Percentiles rank a stretch among this genome's conserved stretches.
Evolutionary conservation across 2,797 vertebrate genomes (phyloP).

Genomic region (Acrossocheilus fasciatus): DNA sequence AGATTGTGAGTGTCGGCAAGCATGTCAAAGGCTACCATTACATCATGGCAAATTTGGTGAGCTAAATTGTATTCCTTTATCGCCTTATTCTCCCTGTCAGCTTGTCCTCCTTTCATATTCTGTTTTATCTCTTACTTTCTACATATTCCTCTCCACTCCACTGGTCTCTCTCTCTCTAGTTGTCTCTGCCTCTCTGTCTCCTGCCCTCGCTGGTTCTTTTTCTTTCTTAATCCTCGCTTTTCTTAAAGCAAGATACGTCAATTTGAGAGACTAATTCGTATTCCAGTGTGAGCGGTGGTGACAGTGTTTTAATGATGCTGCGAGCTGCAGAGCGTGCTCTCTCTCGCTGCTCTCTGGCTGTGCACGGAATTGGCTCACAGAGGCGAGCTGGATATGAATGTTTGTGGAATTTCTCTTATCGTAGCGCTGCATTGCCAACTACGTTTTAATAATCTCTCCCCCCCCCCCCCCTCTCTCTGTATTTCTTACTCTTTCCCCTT

Average conservation of each 20-base stretch:
- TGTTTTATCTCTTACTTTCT: conserved; percentile 30
- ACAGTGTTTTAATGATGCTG: conserved; percentile 55
- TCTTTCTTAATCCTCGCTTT: conserved; percentile 44
- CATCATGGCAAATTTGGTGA: conserved; percentile 99
- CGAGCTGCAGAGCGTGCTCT: conserved; percentile 30
- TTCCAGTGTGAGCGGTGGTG: conserved; percentile 49
- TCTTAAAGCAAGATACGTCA: conserved; percentile 51
- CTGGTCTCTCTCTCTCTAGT: conserved; percentile 19
- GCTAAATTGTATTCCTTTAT: conserved; percentile 49
- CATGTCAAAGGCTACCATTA: conserved; percentile 99
- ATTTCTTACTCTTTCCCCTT: background rate
- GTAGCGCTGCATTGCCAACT: conserved; percentile 40
- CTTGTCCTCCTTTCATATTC: conserved; percentile 25
- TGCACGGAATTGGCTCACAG: conserved; percentile 51
- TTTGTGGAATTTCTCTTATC: conserved; percentile 58
- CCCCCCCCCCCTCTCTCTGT: background rate
- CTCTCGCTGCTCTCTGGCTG: conserved; percentile 42
- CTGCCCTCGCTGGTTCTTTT: conserved; percentile 39
- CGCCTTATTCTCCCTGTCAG: conserved; percentile 29
- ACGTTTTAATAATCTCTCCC: conserved; percentile 51
- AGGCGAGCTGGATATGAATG: conserved; percentile 52
- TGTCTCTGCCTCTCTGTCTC: conserved; percentile 5
- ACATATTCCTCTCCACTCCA: conserved; percentile 27
- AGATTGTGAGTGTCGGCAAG: conserved; percentile 98
- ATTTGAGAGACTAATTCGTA: conserved; percentile 57